Conservation (phyloP, 2,888 invertebrate species). For the Actias luna region DNA sequence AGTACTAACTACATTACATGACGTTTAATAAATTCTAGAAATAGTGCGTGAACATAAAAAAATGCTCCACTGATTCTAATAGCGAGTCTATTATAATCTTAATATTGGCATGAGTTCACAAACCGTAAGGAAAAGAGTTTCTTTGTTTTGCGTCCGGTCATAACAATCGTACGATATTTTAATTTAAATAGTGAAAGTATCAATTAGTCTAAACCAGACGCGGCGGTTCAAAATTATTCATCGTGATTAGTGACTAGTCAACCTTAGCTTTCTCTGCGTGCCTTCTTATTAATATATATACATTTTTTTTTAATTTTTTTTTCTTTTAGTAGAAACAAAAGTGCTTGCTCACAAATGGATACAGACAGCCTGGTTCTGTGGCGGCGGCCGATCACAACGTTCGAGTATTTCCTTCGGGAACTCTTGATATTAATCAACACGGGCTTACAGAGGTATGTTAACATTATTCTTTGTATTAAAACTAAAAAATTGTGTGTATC, state of each 20-base stretch:
- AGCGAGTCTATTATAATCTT: conserved; percentile 8
- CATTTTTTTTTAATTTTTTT: too few relatives aligned
- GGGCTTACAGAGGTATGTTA: conserved; percentile 64
- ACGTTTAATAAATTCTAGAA: background rate
- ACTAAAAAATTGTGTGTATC: background rate
- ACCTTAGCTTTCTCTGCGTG: conserved; percentile 3
- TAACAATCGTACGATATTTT: conserved; percentile 9
- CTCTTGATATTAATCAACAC: conserved; percentile 82
- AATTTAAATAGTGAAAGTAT: conserved; percentile 12
- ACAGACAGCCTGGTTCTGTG: conserved; percentile 87
- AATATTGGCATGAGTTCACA: conserved; percentile 11
- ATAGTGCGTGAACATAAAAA: background rate
- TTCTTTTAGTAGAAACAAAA: conserved; percentile 55
- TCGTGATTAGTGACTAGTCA: conserved; percentile 13
- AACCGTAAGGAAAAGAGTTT: background rate
- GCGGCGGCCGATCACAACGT: conserved; percentile 89
- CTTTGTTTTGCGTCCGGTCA: conserved; percentile 2
- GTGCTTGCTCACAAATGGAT: conserved; percentile 67
- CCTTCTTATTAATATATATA: background rate
- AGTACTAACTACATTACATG: too few relatives aligned
- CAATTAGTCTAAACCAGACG: background rate
- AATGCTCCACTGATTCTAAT: background rate
- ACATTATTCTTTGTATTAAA: background rate
- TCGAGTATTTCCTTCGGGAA: conserved; percentile 91
- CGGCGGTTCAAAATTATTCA: background rate